Percentiles rank a stretch among this genome's conserved stretches.
phyloP scores from a whole-genome alignment of 2,113 vertebrate genomes.

The Rutilus rutilus region DNA sequence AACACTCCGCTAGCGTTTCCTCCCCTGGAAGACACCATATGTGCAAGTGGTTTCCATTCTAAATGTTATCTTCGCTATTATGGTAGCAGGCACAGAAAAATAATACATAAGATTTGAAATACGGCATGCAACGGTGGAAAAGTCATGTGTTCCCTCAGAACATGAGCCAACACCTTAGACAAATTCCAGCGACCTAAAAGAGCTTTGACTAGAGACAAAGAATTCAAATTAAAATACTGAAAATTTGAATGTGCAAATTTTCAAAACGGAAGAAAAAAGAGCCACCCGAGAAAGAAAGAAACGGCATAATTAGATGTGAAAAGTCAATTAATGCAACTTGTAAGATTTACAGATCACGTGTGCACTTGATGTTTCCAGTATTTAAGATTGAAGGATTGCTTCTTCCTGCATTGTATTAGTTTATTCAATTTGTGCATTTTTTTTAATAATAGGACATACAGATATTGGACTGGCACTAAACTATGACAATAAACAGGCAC shows the following conservation, averaged over 20 bases:
- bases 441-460: not conserved
- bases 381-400: not conserved
- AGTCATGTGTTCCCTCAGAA: not conserved
- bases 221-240: not conserved
- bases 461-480: not conserved
- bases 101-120: not conserved
- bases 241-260: no score
- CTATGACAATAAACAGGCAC: not conserved
- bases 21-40: not conserved
- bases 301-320: not conserved
- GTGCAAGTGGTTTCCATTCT: not conserved
- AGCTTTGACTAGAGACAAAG: slow-evolving; percentile 1
- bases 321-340: not conserved
- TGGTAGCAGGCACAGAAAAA: not conserved
- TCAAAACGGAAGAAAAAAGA: not conserved
- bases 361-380: not conserved
- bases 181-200: not conserved
- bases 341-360: not conserved
- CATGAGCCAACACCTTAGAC: slow-evolving; percentile 4
- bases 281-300: not conserved
- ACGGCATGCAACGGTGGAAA: not conserved
- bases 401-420: not conserved
- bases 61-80: slow-evolving; percentile 12
- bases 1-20: not conserved
- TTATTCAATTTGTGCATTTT: not conserved